Base-by-base conservation (phyloP, 2,113 vertebrate genomes). In the Boulengeromyrus knoepffleri region DNA sequence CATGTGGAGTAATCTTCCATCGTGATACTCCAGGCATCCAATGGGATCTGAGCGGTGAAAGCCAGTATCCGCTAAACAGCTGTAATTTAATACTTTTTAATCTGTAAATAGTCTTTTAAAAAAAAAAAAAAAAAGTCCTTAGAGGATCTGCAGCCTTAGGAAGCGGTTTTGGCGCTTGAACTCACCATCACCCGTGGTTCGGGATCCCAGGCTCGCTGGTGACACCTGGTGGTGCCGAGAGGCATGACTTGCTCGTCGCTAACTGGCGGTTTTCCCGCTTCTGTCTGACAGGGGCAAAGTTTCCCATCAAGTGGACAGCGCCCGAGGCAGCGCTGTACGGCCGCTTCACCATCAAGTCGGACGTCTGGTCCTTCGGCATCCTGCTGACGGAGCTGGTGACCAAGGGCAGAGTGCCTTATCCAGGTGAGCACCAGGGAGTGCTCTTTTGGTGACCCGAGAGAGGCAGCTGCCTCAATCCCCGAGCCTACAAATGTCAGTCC, bases 291-390 rank as follows among this genome's bases (percentile, higher is more conserved):
- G 98, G 98, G 94, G 98, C 98, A 92, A 99, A 99, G 93, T 99
- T 99, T 93, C 98, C 98, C 66, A 99, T 99, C 93, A 99, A 99
- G 92, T 99, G 98, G 98, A 99, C 98, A 0, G 98, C 98, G 66
- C 98, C 98, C 0, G 98, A 99, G 91, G 98, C 98, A 74, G 98
- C 98, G 0, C 92, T 99, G 83, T 99, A 98, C 45, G 98, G 98
- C 62, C 97, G 97, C 91, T 99, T 99, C 95, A 99, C 98, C 92
- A 99, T 99, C 94, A 99, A 99, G 93, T 99, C 98, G 0, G 98
- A 99, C 74, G 97, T 98, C 17, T 99, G 98, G 98, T 99, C 98
- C 70, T 99, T 99, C 92, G 98, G 98, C 91, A 98, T 99, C 94
- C 94, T 99, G 53, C 96, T 97, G 92, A 98, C 97, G 42, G 98